Evolutionary conservation across 2,888 invertebrate species (phyloP), one percentile per base, ranked within the genome.

Genomic region (Eudemis profundana): DNA sequence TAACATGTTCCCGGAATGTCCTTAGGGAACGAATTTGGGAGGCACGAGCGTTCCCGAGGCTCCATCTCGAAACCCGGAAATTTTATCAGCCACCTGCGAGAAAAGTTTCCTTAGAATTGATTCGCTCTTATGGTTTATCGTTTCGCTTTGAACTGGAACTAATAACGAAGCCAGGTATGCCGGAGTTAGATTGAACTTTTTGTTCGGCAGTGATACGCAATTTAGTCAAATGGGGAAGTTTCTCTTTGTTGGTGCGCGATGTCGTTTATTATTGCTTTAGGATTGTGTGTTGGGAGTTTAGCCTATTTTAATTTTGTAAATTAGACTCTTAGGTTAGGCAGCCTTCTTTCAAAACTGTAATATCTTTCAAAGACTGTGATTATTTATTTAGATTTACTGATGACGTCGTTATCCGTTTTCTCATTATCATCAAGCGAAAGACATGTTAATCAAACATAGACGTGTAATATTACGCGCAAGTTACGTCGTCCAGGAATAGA

Each of bases 21-120:
- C 75, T 94, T 93, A 47, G 96, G 96, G 89, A 97, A 97, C 76
- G 96, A 97, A 85, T 95, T 96, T 8, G 98, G 98, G 73, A 98
- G 93, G 86, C 95, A 96, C 64, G 94, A 94, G 46, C 95, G 94
- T 76, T 95, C 94, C 71, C 98, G 94, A 12, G 95, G 93, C 78
- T 96, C 95, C 87, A 97, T 94, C 74, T 93, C 93, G 80, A 97
- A 98, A 62, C 96, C 97, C 46, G 95, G 94, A 75, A 94, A 94
- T 85, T 95, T 94, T 74, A 93, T 93, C 74, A 98, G 93, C 93
- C 96, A 95, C 79, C 97, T 98, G 87, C 74, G 74, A 73, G 64
- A 71, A 73, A 72, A 72, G 68, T 68, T 70, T 67, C 73, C 70
- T 74, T 70, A 69, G 29, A 33, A 65, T 65, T 59, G 64, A 65